A percentile compares a stretch with the other conserved stretches of the same genome.
These are phyloP conservation scores for Prunella fulvescens DNA, from an alignment of 2,113 vertebrate genomes.

Conservation along the genomic window DNA sequence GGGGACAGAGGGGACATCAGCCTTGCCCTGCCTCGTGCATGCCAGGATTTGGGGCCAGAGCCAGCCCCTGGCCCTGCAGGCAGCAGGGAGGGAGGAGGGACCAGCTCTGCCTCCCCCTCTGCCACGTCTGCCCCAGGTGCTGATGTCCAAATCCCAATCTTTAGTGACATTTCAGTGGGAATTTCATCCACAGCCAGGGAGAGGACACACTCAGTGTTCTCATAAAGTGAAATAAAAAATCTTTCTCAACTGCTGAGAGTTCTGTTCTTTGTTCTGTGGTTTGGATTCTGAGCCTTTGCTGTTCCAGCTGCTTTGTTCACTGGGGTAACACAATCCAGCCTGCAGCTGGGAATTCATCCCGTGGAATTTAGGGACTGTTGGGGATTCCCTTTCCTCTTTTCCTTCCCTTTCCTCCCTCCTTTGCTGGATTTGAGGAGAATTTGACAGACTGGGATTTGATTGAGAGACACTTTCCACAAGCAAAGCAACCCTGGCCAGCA, in stretches of 20 bases:
- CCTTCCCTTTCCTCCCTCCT: neutral
- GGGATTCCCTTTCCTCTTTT: neutral
- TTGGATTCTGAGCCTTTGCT: neutral
- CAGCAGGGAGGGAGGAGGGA: neutral
- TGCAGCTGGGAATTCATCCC: neutral
- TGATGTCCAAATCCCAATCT: neutral
- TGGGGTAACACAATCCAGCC: accelerated
- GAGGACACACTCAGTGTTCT: neutral
- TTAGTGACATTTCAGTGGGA: neutral
- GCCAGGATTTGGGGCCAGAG: neutral
- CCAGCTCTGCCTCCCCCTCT: neutral
- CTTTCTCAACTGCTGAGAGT: neutral
- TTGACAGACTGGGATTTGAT: neutral
- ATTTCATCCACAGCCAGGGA: neutral
- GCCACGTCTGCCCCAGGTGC: neutral
- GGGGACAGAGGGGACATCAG: neutral
- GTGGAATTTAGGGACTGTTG: neutral
- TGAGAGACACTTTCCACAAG: constrained; percentile 18
- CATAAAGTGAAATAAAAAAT: neutral
- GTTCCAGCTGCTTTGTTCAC: neutral
- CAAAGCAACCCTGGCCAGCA: neutral
- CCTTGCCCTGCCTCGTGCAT: accelerated
- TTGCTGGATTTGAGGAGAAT: neutral
- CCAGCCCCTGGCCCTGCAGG: neutral
- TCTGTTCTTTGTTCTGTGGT: neutral